Base-by-base conservation (phyloP, 1,140 invertebrate species). In the Euwallacea fornicatus region DNA sequence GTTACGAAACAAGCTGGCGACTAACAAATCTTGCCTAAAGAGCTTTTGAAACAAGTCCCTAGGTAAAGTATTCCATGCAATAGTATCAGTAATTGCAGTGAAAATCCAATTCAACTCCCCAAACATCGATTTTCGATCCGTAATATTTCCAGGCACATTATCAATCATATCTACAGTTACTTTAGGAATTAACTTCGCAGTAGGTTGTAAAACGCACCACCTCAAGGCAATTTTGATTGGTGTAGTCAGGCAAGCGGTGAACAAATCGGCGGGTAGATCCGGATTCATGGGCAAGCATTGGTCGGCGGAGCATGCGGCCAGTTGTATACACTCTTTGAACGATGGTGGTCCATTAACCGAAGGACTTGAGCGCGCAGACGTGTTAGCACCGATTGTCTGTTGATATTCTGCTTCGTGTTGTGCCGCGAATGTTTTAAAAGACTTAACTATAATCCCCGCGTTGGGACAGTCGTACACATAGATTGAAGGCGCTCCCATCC, bases 101-200 rank as follows among this genome's bases (percentile, higher is more conserved):
- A 99, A 99, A 80, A 99, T 98, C 98, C 98, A 99, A 85, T 99
- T 99, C 53, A 99, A 85, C 85, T 99, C 97, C 64, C 98, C 98
- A 69, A 99, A 87, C 93, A 99, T 97, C 41, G 98, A 98, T 77
- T 96, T 88, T 44, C 98, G 86, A 85, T 99, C 98, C 76, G 92
- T 96, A 65, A 98, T 86, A 80, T 93, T 90, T 7, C 98, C 98
- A 44, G 97, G 98, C 77, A 99, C 96, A 83, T 94, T 94, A 78
- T 98, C 95, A 66, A 97, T 92, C 72, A 94, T 84, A 73, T 97
- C 95, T 75, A 91, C 83, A 7, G 89, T 90, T 61, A 95, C 85
- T 76, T 89, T 88, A 56, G 93, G 91, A 66, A 95, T 89, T 77
- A 96, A 85, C 81, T 91, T 91, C 16, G 91, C 87, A 55, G 90